Evolutionary conservation across 1,140 invertebrate genomes (phyloP).

Genomic region (Drosophila simulans): DNA sequence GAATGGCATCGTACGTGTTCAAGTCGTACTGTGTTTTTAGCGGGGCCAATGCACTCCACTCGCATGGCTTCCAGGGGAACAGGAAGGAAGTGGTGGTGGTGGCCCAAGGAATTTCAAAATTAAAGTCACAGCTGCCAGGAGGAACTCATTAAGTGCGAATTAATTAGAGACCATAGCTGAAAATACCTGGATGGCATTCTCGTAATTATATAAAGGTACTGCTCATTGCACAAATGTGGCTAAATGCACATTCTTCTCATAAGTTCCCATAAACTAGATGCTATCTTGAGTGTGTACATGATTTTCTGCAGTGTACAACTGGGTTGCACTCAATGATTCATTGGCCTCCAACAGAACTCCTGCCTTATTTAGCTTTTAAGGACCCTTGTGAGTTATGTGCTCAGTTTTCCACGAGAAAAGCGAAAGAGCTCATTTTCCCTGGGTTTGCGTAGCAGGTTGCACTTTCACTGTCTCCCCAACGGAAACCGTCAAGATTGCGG

Average conservation of each 20-base stretch:
- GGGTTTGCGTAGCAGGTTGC: slow-evolving; percentile 61
- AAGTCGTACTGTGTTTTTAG: slow-evolving; percentile 54
- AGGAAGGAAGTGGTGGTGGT: slow-evolving; percentile 12
- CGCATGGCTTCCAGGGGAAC: slow-evolving; percentile 39
- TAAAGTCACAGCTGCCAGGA: slow-evolving; percentile 49
- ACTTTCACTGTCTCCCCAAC: slow-evolving; percentile 69
- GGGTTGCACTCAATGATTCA: slow-evolving; percentile 68
- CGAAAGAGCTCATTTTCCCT: slow-evolving; percentile 39
- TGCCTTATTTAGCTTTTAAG: slow-evolving; percentile 34
- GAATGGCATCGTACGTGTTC: slow-evolving; percentile 63
- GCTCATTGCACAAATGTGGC: not conserved
- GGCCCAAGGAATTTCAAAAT: slow-evolving; percentile 61
- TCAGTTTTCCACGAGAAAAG: slow-evolving; percentile 51
- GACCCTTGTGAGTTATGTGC: slow-evolving; percentile 37
- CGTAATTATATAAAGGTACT: not conserved
- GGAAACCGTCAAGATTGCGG: slow-evolving; percentile 7
- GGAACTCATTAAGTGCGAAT: slow-evolving; percentile 49
- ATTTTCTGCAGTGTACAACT: slow-evolving; percentile 40
- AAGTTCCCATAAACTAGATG: not conserved
- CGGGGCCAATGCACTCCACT: slow-evolving; percentile 68
- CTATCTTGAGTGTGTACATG: not conserved
- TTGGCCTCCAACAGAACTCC: slow-evolving; percentile 63
- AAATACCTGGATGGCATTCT: slow-evolving; percentile 2
- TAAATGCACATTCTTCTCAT: not conserved
- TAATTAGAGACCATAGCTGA: slow-evolving; percentile 41